Evolutionary conservation across 1,140 invertebrate genomes (phyloP).

Genomic region (Ganaspis sp.): DNA sequence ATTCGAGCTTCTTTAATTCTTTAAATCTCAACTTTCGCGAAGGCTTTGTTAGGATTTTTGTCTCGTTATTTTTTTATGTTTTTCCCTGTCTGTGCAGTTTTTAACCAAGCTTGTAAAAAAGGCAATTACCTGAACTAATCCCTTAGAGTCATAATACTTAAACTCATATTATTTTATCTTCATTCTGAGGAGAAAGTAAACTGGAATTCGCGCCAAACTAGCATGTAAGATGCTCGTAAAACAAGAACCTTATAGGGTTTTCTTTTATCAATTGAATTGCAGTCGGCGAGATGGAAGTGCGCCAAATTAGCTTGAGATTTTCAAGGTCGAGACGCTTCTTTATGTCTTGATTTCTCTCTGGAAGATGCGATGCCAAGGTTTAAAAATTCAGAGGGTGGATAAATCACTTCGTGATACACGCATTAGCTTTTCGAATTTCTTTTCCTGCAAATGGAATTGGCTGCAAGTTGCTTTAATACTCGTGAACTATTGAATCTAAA

Average conservation of each 20-base stretch:
- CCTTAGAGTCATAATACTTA: slow-evolving; percentile 19
- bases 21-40: too few relatives aligned
- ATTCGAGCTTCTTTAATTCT: too few relatives aligned
- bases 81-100: neutral
- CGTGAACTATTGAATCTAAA: neutral
- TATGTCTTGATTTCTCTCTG: neutral
- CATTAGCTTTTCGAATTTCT: neutral
- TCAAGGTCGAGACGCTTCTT: neutral
- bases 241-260: slow-evolving; percentile 11
- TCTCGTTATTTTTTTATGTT: neutral
- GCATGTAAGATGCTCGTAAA: slow-evolving; percentile 3
- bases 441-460: neutral
- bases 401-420: neutral
- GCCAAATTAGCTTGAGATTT: slow-evolving; percentile 4
- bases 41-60: too few relatives aligned
- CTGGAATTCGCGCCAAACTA: neutral
- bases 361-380: neutral
- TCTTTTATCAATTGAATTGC: slow-evolving; percentile 20
- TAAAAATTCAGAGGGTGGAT: neutral
- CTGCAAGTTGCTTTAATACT: neutral
- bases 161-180: slow-evolving; percentile 23
- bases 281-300: slow-evolving; percentile 10
- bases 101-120: neutral
- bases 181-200: neutral
- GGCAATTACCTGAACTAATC: neutral